A percentile compares a stretch with the other conserved stretches of the same genome.
phyloP scores from a whole-genome alignment of 2,888 invertebrate genomes.

The Anorthoa munda region DNA sequence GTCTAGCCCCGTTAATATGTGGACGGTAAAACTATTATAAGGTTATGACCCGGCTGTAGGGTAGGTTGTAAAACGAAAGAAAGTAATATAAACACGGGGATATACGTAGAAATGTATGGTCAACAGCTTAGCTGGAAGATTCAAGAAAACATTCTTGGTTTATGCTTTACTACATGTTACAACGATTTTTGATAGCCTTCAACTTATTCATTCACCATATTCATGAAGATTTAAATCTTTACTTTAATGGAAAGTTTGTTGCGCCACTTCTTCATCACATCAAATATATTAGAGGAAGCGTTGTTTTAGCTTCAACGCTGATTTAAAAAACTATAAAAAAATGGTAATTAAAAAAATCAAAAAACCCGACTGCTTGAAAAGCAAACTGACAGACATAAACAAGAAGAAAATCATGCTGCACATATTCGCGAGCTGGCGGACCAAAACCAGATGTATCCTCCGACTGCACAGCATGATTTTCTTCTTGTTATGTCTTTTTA shows the following conservation, averaged over 20 bases:
- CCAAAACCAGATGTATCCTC: no score
- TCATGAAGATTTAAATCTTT: no score
- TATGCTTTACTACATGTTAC: neutral
- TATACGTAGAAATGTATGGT: neutral
- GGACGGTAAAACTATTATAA: conserved; percentile 41
- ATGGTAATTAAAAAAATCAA: no score
- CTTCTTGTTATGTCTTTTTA: no score
- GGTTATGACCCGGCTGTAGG: conserved; percentile 46
- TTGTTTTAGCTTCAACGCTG: neutral
- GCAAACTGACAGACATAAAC: no score
- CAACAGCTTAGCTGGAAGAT: neutral
- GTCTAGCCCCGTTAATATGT: conserved; percentile 55
- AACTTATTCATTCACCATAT: no score
- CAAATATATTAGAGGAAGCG: neutral
- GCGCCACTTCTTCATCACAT: neutral
- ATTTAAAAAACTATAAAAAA: no score
- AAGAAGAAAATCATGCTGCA: no score
- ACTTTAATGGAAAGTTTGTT: neutral
- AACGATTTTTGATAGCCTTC: neutral
- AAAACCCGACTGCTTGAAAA: no score
- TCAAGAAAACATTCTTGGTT: neutral
- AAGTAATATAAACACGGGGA: conserved; percentile 32
- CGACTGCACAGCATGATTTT: no score
- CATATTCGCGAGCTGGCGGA: no score
- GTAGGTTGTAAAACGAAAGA: conserved; percentile 33